phyloP scores from a whole-genome alignment of 2,113 vertebrate species.

The Numida meleagris region DNA sequence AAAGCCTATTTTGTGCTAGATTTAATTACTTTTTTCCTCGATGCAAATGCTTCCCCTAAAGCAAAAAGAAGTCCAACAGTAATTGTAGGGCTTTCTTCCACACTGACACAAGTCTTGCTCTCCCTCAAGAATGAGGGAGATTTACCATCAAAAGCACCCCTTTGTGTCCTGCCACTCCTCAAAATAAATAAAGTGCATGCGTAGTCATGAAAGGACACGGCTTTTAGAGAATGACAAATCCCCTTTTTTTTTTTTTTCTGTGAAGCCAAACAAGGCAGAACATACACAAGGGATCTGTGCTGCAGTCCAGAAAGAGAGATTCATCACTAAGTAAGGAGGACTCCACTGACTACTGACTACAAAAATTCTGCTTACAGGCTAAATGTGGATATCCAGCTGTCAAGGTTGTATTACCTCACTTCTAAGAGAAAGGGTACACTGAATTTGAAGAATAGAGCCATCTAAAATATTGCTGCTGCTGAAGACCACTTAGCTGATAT shows the following conservation, averaged over 20 bases:
- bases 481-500: background rate
- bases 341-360: background rate
- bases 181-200: background rate
- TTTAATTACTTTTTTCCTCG: constrained; percentile 46
- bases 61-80: background rate
- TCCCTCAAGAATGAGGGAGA: background rate
- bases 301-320: background rate
- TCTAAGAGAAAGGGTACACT: background rate
- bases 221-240: background rate
- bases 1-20: constrained; percentile 39
- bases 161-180: background rate
- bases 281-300: background rate
- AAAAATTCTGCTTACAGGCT: background rate
- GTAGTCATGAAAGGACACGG: background rate
- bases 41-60: constrained; percentile 22
- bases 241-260: background rate
- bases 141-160: background rate
- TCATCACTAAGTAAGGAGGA: background rate
- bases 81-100: background rate
- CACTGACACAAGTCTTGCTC: background rate
- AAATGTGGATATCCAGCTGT: background rate
- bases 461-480: background rate
- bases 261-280: background rate
- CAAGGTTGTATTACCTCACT: background rate
- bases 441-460: background rate